Evolutionary conservation across 2,113 vertebrate genomes (phyloP), one percentile per base, ranked within the genome.

Genomic region (Austrofundulus limnaeus): DNA sequence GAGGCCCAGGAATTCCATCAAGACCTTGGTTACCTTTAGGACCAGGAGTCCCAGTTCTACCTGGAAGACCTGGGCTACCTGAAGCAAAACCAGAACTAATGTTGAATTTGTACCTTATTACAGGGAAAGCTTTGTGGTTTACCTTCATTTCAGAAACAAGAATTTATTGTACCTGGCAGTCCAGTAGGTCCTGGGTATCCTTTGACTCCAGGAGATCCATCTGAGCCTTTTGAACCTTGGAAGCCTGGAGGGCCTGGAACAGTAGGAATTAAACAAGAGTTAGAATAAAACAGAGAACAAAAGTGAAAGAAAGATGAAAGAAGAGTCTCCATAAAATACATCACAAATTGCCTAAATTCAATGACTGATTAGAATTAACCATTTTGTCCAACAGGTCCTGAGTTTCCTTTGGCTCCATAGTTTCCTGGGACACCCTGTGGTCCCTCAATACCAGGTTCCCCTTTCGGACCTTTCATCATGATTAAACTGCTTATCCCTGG

Each of bases 1-100:
- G 57, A 24, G 75, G 83, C 15, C 95, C 95, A 67, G 94, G 94
- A 80, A 94, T 84, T 23, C 94, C 95, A 79, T 95, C 94, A 3
- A 0, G 53, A 21, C 95, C 95, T 74, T 93, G 93, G 68, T 43
- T 49, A 24, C 95, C 95, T 81, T 90, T 94, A 42, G 75, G 75
- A 72, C 95, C 95, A 75, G 53, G 41, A 73, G 67, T 43, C 52
- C 95, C 94, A 47, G 55, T 24, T 45, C n/a, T 17, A 43, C 95
- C 95, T 34, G 72, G 84, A 1, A 46, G 66, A 61, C 95, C 95
- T 70, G 47, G 43, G 28, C 70, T 31, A 41, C 95, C 95, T 95
- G 61, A 46, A 13, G 5, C 2, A 61, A 51, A 61, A 5, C 53
- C 3, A 62, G 11, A 45, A 3, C 15, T 4, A 21, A 2, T 15